These are phyloP conservation scores for Ceratosolen fusciceps DNA, from an alignment of 1,140 invertebrate genomes.

Conservation along the genomic window DNA sequence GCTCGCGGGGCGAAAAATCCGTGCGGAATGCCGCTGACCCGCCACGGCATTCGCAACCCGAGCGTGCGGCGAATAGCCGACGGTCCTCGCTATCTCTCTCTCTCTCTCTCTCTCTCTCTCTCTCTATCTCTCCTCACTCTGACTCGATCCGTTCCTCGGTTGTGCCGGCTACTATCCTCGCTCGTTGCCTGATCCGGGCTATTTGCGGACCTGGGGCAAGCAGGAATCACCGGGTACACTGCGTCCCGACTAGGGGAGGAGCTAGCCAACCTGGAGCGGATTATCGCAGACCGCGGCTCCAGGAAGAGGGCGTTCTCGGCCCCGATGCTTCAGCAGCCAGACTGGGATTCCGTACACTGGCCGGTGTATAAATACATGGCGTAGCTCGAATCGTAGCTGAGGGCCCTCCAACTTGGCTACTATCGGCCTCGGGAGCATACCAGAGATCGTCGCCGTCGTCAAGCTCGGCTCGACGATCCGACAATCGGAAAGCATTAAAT, in stretches of 20 bases:
- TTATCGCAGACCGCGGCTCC: background rate
- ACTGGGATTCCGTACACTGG: background rate
- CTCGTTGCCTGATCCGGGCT: no score
- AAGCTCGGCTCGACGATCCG: background rate
- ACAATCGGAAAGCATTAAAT: slow-evolving; percentile 45
- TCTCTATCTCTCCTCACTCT: no score
- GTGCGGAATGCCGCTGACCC: slow-evolving; percentile 55
- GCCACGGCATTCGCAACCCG: slow-evolving; percentile 58
- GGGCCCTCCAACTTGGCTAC: background rate
- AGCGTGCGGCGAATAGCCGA: slow-evolving; percentile 60
- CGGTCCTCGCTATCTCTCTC: slow-evolving; percentile 36
- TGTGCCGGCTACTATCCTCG: no score
- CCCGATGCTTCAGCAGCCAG: no score
- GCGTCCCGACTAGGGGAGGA: background rate
- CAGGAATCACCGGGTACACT: no score
- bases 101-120: no score
- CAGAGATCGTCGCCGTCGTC: background rate
- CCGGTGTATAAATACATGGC: slow-evolving; percentile 13
- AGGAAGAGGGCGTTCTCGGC: background rate
- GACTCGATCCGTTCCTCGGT: background rate
- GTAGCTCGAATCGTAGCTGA: background rate
- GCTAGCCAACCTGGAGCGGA: background rate
- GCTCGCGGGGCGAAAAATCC: slow-evolving; percentile 50
- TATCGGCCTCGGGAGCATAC: slow-evolving; percentile 40
- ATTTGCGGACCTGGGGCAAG: no score